These are phyloP conservation scores for Capitella teleta DNA, from an alignment of 1,140 invertebrate species.

Conservation along the genomic window DNA sequence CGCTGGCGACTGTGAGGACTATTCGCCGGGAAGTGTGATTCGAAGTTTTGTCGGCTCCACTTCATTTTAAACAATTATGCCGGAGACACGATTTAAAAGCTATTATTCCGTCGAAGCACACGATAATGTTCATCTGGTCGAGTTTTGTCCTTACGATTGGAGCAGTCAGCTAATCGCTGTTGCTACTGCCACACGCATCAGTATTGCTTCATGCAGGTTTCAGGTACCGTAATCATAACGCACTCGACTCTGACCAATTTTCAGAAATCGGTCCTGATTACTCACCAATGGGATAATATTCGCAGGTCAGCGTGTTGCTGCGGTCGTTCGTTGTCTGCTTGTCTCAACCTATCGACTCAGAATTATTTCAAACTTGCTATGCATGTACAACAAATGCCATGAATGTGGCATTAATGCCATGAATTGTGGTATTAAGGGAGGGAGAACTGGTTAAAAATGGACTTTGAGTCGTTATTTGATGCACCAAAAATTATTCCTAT, in stretches of 20 bases:
- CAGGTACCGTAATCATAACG: conserved; percentile 16
- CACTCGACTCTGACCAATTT: neutral
- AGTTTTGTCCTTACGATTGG: conserved; percentile 32
- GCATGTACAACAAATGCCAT: neutral
- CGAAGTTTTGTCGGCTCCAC: no score
- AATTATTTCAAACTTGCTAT: neutral
- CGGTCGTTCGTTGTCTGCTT: neutral
- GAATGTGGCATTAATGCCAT: no score
- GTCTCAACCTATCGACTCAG: neutral
- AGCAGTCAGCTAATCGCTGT: conserved; percentile 26
- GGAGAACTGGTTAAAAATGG: no score
- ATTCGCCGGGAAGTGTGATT: no score
- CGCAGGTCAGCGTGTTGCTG: neutral
- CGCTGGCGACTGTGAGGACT: no score
- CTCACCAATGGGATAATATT: neutral
- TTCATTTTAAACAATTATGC: no score
- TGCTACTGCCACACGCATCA: conserved; percentile 23
- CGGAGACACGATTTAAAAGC: neutral
- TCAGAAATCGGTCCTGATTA: neutral
- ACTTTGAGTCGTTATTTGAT: no score
- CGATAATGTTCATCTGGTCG: conserved; percentile 27
- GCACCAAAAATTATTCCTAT: no score
- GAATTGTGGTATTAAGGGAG: no score
- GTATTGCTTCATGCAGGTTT: conserved; percentile 24
- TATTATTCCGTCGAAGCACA: neutral